Base-by-base conservation (phyloP, 2,797 vertebrate genomes). In the Acipenser ruthenus region DNA sequence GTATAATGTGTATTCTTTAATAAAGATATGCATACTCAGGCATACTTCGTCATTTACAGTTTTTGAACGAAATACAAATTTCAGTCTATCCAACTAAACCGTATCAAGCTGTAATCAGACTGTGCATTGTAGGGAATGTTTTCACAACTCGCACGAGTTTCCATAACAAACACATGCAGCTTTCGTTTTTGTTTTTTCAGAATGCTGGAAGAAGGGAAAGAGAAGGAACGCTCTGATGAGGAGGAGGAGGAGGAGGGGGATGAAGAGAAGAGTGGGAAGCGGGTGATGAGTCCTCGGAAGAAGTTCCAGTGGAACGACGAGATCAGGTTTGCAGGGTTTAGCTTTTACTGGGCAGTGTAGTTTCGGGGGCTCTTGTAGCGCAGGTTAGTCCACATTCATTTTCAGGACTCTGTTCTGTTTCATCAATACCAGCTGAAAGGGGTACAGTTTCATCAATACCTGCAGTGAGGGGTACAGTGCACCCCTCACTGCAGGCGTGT, bases 271-370 rank as follows among this genome's bases (percentile, higher is more conserved):
- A 82, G 81, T 65, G 91, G 87, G 60, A 94, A 88, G 74, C 89
- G 89, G 0, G 60, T 87, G 1, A 76, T 79, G 37, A 90, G 89
- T 50, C 96, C 95, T 0, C 92, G 90, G 65, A 99, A 98, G 82
- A 86, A 90, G 72, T 98, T 99, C 79, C 88, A 87, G 59, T 99
- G 96, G 96, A 97, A 87, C 49, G 88, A 95, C 10, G 93, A 96
- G 75, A 92, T 96, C 85, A 92, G 95, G 96, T 98, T 71, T 75
- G 79, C 60, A 7, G 18, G 23, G 23, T 37, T 37, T 37, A 37
- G 23, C 23, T 50, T 9, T 37, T 12, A 7, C 6, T 52, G 47
- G 49, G 50, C 49, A 49, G 18, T 49, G 53, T 60, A 7, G 9
- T 37, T 37, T 4, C 23, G 51, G 10, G 66, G 58, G 50, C 23